Percentiles rank a stretch among this genome's conserved stretches.
phyloP scores from a whole-genome alignment of 2,888 invertebrate species.

The Amphimallon solstitiale region DNA sequence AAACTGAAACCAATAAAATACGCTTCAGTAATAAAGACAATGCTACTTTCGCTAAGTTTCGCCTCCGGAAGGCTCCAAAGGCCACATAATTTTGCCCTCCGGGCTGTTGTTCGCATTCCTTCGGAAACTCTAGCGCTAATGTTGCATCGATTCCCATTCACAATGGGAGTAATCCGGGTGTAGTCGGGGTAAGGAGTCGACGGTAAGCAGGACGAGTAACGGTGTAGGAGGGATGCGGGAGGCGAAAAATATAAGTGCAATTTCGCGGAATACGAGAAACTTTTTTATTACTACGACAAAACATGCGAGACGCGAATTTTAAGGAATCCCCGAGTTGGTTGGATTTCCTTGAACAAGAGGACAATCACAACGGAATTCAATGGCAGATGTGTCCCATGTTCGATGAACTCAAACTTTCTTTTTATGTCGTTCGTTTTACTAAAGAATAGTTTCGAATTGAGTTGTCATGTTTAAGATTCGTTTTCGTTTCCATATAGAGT shows the following conservation, averaged over 20 bases:
- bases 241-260: constrained; percentile 22
- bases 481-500: neutral
- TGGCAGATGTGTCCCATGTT: constrained; percentile 12
- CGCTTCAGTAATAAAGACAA: constrained; percentile 25
- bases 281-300: constrained; percentile 31
- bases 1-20: constrained; percentile 26
- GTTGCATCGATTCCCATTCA: neutral
- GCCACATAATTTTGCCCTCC: constrained; percentile 15
- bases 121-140: constrained; percentile 11
- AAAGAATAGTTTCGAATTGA: neutral
- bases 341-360: neutral
- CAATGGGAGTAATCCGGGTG: constrained; percentile 9
- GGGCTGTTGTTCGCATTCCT: neutral
- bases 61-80: constrained; percentile 9
- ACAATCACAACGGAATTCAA: neutral
- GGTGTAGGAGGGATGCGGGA: neutral
- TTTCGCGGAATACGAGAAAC: constrained; percentile 25
- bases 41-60: constrained; percentile 8
- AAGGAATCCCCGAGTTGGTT: constrained; percentile 1
- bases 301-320: constrained; percentile 30
- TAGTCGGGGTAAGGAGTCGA: neutral
- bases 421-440: constrained; percentile 21
- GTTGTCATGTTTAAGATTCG: neutral
- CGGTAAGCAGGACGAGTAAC: neutral
- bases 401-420: neutral